Conservation (phyloP, 2,888 invertebrate species). For the Lasioglossum morio region DNA sequence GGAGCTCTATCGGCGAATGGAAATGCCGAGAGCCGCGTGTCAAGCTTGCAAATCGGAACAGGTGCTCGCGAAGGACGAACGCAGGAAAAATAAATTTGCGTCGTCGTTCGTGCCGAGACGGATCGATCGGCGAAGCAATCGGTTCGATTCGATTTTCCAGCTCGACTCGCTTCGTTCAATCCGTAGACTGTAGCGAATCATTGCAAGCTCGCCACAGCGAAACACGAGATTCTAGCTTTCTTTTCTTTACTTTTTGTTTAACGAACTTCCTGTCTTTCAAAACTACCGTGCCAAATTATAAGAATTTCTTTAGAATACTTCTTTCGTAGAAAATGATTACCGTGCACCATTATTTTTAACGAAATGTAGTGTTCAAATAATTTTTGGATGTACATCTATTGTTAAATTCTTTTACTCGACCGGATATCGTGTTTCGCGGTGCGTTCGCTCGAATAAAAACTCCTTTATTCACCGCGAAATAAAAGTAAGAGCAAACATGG, state of each 20-base stretch:
- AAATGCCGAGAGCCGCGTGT: conserved; percentile 1
- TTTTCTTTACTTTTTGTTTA: neutral
- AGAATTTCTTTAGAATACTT: too few relatives aligned
- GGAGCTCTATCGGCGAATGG: neutral
- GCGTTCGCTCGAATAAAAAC: neutral
- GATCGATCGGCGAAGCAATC: neutral
- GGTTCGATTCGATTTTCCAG: neutral
- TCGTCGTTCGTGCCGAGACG: neutral
- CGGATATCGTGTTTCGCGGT: neutral
- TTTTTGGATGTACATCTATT: too few relatives aligned
- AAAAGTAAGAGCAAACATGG: neutral
- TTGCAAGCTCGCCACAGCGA: neutral
- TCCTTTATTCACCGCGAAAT: neutral
- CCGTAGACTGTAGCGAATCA: neutral
- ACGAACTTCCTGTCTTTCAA: too few relatives aligned
- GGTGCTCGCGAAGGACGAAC: conserved; percentile 39
- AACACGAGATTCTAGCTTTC: neutral
- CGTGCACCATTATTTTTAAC: too few relatives aligned
- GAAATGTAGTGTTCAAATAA: too few relatives aligned
- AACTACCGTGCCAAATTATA: neutral
- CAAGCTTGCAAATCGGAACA: conserved; percentile 47
- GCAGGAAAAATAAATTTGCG: conserved; percentile 19
- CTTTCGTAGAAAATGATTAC: too few relatives aligned
- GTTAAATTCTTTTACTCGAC: neutral
- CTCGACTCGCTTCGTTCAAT: neutral